Evolutionary conservation across 2,113 vertebrate genomes (phyloP).

Genomic region (Mola mola): DNA sequence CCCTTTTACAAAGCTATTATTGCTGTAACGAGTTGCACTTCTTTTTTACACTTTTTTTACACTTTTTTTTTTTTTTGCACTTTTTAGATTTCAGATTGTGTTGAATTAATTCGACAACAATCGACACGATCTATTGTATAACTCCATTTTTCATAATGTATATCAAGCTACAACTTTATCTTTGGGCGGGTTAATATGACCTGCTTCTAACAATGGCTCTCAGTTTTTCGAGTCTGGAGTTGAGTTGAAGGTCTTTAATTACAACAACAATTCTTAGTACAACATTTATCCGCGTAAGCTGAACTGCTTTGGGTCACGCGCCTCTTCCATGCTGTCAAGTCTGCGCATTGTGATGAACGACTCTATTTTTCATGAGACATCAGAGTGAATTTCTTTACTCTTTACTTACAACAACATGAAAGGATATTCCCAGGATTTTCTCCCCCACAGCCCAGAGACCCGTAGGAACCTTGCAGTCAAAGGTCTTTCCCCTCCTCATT

Average conservation of each 20-base stretch:
- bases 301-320: not conserved
- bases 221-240: not conserved
- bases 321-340: conserved; percentile 11
- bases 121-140: too few species aligned
- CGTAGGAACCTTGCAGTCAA: conserved; percentile 10
- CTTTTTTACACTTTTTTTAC: too few species aligned
- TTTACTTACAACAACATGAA: conserved; percentile 28
- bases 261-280: conserved; percentile 1
- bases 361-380: conserved; percentile 19
- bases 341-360: conserved; percentile 16
- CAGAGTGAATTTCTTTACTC: conserved; percentile 30
- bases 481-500: conserved; percentile 16
- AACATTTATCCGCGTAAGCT: not conserved
- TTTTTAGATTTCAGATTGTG: too few species aligned
- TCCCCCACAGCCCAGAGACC: not conserved
- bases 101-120: not conserved
- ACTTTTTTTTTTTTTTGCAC: too few species aligned
- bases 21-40: too few species aligned
- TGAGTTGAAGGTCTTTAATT: conserved; percentile 7
- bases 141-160: too few species aligned
- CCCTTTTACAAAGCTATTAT: too few species aligned
- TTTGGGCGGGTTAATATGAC: too few species aligned
- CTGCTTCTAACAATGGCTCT: too few species aligned
- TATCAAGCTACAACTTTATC: too few species aligned
- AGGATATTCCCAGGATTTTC: conserved; percentile 24